Evolutionary conservation across 92 coral and sea anemone species (phyloP), one percentile per base, ranked within the genome.

Genomic region (Palythoa heliodiscus): DNA sequence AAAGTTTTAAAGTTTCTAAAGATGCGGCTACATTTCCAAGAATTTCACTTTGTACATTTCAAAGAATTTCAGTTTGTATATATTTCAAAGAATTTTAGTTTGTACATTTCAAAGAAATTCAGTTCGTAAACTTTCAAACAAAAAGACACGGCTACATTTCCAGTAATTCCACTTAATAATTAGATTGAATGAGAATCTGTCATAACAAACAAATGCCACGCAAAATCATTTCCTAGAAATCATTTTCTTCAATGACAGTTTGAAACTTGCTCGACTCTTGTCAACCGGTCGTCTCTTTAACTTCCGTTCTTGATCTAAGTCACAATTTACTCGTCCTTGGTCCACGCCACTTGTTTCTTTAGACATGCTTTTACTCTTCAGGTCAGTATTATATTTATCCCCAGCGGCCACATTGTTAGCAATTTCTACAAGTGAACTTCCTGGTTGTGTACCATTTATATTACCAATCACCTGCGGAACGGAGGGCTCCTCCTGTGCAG

Each of bases 201-300:
- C 40, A 16, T 29, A 78, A 68, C 60, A 24, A 76, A 71, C 39
- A 38, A n/a, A 71, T 17, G 10, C 4, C 22, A n/a, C 66, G 48
- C 22, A 70, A 39, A 23, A 29, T 85, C 68, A 87, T 66, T 81
- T 88, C 61, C 23, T 71, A 58, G 94, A 87, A 25, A 91, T 75
- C 82, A 92, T 86, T 64, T 87, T 94, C 67, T 86, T 94, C 37
- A 94, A 72, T 4, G 98, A 90, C 81, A 81, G 71, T 69, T 95
- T 92, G 39, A 94, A 91, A 86, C 92, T 88, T 15, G 93, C 86
- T 14, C 91, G 89, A 38, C 87, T 80, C 84, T 87, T 92, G 52
- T 86, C 89, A 5, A 85, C 88, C 20, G 97, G 77, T 6, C 93
- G 91, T 35, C 88, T 93, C 75, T 73, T 87, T 10, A 76, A 69